Percentiles rank a stretch among this genome's conserved stretches.
Conservation (phyloP, 2,113 vertebrate species). For the Athene noctua region DNA sequence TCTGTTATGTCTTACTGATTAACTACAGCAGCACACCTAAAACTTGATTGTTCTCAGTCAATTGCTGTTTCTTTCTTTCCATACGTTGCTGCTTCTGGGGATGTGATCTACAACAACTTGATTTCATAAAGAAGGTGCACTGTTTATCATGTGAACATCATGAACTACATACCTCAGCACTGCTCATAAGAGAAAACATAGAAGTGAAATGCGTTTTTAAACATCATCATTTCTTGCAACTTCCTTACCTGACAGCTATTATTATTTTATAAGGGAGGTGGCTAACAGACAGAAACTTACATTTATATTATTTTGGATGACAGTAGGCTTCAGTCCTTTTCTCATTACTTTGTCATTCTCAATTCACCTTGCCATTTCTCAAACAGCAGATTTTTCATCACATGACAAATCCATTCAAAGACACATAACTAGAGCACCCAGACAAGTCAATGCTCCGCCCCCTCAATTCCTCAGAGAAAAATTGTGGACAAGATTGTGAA, state of each 20-base stretch:
- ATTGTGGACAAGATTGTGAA: not conserved
- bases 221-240: not conserved
- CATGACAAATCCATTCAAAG: not conserved
- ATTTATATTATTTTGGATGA: conserved; percentile 36
- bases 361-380: conserved; percentile 14
- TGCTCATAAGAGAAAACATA: not conserved
- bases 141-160: not conserved
- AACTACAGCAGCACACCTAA: not conserved
- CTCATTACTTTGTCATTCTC: conserved; percentile 32
- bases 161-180: not conserved
- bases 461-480: not conserved
- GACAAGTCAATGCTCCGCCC: not conserved
- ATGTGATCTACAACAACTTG: not conserved
- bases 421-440: not conserved
- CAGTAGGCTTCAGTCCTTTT: conserved; percentile 6
- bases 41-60: not conserved
- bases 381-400: conserved; percentile 7
- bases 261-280: conserved; percentile 14
- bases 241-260: conserved; percentile 10
- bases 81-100: not conserved
- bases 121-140: not conserved
- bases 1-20: not conserved
- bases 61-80: not conserved
- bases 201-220: conserved; percentile 5
- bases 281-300: conserved; percentile 3